Evolutionary conservation across 2,113 vertebrate genomes (phyloP), one percentile per base, ranked within the genome.

Genomic region (Fulica atra): DNA sequence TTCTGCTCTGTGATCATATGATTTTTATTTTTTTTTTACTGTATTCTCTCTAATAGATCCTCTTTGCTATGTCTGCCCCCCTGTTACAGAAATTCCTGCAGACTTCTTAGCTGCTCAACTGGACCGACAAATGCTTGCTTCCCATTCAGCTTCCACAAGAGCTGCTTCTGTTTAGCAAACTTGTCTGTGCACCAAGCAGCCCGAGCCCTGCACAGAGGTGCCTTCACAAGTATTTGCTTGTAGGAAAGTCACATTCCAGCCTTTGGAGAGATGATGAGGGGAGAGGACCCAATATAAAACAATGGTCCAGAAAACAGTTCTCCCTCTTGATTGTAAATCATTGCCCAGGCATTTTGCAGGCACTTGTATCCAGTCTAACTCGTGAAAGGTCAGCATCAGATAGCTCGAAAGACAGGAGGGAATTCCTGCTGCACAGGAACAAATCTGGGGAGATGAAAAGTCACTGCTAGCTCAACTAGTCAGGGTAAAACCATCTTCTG

Each of bases 21-120:
- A 97, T 95, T 94, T 65, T 91, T 90, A 46, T 24, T 73, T 53
- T 63, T 29, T 69, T 97, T 97, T 97, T 97, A 97, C 98, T 97
- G 98, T 98, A 98, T 97, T 98, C 97, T 97, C 97, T 95, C 97
- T 98, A 98, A 97, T 98, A 98, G 95, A 96, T 65, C 94, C 96
- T 71, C 98, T 96, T 95, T 70, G 0, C n/a, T 83, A 50, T 10
- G 36, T 76, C 94, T 97, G 70, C 57, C 33, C 11, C 24, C 28
- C 46, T 82, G 69, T 15, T 42, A 23, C 17, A 64, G 81, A n/a
- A 90, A 90, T 64, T 54, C 81, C 81, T 92, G 51, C 16, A 82
- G 70, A 81, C 93, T 95, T 90, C 89, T 87, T 93, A 92, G 94
- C 77, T 68, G 77, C 36, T 57, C 56, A 12, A 44, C 29, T 13